Base-by-base conservation (phyloP, 2,113 vertebrate genomes). In the Oreochromis aureus region DNA sequence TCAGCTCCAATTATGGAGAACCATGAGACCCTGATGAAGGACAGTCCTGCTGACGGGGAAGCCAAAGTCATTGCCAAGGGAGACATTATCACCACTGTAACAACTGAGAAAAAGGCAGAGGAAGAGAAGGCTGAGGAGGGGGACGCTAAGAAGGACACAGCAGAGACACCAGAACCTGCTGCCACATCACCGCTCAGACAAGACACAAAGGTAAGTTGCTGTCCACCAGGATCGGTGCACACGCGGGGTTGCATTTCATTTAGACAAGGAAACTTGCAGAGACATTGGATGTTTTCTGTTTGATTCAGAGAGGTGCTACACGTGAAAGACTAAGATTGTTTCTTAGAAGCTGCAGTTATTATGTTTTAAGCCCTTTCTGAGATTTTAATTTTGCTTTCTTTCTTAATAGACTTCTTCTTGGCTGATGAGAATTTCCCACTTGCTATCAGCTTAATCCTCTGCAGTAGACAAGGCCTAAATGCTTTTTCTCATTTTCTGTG, bases 11-110 rank as follows among this genome's bases (percentile, higher is more conserved):
- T 98, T 88, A 98, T 96, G 96, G 98, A 98, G 97, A 98, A 97
- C 96, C 98, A 98, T 90, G 98, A 99, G 96, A 97, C 97, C 85
- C 97, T 97, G 94, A 98, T 98, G 97, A 98, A 98, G 96, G 98
- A 98, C 97, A 96, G 95, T 92, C 89, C 97, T 90, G 96, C 96
- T 82, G 97, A 97, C 87, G 89, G 96, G 53, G 97, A 96, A 32
- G 95, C 97, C 95, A 98, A 97, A 95, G 97, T 97, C 96, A 97
- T 97, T 76, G 96, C 97, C 95, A 97, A 97, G 91, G 98, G 97
- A 92, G 98, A 98, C 95, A 96, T 98, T 91, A 98, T 99, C 96
- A 98, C 97, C 95, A 97, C 97, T 53, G 97, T 98, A 94, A 99
- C 98, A 6, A 98, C 98, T 0, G 98, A 98, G 96, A 99, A 98